Conservation (phyloP, 2,888 invertebrate genomes). For the Hemicrepidius hirtus region DNA sequence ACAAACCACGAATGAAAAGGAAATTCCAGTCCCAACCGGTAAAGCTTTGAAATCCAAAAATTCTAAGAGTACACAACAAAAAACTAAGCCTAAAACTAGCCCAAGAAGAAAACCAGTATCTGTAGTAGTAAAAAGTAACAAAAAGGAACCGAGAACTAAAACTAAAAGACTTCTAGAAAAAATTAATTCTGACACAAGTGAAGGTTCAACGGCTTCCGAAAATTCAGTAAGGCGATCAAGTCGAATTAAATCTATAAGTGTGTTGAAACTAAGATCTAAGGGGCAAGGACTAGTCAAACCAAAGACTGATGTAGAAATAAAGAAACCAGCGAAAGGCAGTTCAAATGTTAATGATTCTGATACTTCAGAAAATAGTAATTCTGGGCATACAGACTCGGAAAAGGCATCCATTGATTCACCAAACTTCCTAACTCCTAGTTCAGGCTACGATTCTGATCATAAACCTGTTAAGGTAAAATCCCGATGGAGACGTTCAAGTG, state of each 20-base stretch:
- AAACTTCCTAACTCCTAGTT: conserved; percentile 68
- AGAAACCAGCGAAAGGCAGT: conserved; percentile 64
- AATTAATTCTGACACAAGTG: conserved; percentile 35
- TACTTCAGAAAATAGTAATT: conserved; percentile 76
- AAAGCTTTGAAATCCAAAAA: not conserved
- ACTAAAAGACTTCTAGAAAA: conserved; percentile 38
- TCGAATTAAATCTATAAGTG: conserved; percentile 81
- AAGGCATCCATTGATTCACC: conserved; percentile 65
- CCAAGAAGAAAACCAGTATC: conserved; percentile 11
- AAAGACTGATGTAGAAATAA: conserved; percentile 72
- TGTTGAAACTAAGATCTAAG: conserved; percentile 73
- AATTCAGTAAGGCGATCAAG: conserved; percentile 79
- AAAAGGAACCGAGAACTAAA: conserved; percentile 26
- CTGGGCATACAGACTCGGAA: conserved; percentile 67
- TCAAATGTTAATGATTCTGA: conserved; percentile 66
- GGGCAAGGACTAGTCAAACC: conserved; percentile 78
- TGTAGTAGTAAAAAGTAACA: not conserved
- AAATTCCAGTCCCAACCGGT: not conserved
- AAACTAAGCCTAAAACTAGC: conserved; percentile 55
- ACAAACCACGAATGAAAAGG: conserved; percentile 58
- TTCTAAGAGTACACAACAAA: not conserved
- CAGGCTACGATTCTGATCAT: conserved; percentile 71
- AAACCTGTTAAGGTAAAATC: conserved; percentile 88
- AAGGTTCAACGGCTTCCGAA: conserved; percentile 43
- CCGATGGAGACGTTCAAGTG: conserved; percentile 85